phyloP scores from a whole-genome alignment of 2,888 invertebrate genomes.

The Alsophila aescularia region DNA sequence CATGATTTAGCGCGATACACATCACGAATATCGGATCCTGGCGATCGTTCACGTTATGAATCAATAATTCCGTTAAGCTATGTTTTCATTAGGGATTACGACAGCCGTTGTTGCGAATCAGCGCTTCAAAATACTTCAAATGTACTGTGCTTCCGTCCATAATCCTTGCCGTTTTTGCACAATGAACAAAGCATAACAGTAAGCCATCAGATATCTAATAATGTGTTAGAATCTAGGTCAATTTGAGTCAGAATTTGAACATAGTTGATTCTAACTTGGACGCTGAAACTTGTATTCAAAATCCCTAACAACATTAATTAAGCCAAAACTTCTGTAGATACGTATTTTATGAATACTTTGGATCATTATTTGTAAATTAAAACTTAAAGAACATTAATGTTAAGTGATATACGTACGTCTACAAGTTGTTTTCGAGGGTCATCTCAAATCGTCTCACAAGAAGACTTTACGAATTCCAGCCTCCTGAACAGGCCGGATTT shows the following conservation, averaged over 20 bases:
- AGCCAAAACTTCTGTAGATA: not conserved
- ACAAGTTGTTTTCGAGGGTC: too few species aligned
- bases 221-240: slow-evolving; percentile 8
- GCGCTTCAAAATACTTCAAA: not conserved
- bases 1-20: slow-evolving; percentile 69
- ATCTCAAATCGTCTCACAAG: too few species aligned
- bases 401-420: too few species aligned
- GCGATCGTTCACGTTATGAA: slow-evolving; percentile 62
- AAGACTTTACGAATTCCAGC: too few species aligned
- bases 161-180: not conserved
- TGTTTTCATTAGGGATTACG: slow-evolving; percentile 60
- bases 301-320: not conserved
- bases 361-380: too few species aligned
- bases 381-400: too few species aligned
- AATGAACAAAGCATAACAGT: slow-evolving; percentile 7
- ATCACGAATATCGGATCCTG: slow-evolving; percentile 62
- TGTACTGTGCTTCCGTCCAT: not conserved
- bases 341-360: not conserved
- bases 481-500: too few species aligned
- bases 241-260: not conserved
- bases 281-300: not conserved
- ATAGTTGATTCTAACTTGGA: not conserved
- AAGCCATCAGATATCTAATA: not conserved
- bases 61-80: slow-evolving; percentile 62
- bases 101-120: slow-evolving; percentile 30